Evolutionary conservation across 2,113 vertebrate species (phyloP).

Genomic region (Mola mola): DNA sequence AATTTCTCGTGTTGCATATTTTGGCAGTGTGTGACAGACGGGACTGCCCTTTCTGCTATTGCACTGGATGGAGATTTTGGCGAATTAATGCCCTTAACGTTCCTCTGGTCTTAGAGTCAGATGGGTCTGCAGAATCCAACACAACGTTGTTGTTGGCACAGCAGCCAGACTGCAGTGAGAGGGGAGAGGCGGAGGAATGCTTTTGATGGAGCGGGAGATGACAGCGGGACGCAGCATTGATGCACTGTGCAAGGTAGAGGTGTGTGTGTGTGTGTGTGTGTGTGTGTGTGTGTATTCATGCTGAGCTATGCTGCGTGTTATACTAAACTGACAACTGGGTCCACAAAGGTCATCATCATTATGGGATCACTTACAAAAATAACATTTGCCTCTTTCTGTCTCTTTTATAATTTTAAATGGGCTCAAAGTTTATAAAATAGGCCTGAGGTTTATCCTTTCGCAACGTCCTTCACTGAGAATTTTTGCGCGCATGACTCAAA

Average conservation of each 20-base stretch:
- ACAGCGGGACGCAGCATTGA: constrained; percentile 61
- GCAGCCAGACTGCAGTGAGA: constrained; percentile 56
- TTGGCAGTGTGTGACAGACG: constrained; percentile 20
- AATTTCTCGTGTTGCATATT: constrained; percentile 21
- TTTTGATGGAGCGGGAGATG: constrained; percentile 64
- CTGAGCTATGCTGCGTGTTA: constrained; percentile 7
- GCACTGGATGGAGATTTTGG: constrained; percentile 26
- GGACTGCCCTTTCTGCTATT: constrained; percentile 31
- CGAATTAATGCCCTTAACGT: constrained; percentile 44
- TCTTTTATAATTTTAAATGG: constrained; percentile 1
- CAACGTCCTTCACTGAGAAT: constrained; percentile 1
- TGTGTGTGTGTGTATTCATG: constrained; percentile 13
- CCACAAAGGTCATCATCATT: constrained; percentile 29
- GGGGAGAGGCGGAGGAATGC: constrained; percentile 68
- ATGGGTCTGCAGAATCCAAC: constrained; percentile 57
- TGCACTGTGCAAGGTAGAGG: constrained; percentile 54
- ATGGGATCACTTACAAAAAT: constrained; percentile 8
- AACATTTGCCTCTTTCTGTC: constrained; percentile 13
- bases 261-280: constrained; percentile 34
- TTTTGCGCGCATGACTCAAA: constrained; percentile 14
- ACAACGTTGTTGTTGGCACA: constrained; percentile 71
- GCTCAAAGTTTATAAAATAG: constrained; percentile 6
- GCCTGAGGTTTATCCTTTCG: neutral
- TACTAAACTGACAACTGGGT: neutral
- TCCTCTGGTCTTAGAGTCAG: constrained; percentile 49